Evolutionary conservation across 1,140 invertebrate genomes (phyloP).

Genomic region (Lasioglossum albipes): DNA sequence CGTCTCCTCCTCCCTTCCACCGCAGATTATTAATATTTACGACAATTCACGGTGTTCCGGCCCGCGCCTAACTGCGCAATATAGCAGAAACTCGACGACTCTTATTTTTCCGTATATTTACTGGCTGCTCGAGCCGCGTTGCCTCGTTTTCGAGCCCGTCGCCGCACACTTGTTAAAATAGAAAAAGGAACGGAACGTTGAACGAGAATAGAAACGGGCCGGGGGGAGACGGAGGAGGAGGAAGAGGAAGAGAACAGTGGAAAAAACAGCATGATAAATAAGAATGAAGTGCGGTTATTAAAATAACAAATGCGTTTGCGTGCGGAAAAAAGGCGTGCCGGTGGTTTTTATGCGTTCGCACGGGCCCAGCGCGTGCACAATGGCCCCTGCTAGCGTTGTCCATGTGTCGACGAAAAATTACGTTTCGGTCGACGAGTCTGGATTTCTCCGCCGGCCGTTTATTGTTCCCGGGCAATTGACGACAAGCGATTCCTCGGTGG

Average conservation of each 20-base stretch:
- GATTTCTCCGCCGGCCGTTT: too few relatives aligned
- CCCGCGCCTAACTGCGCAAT: slow-evolving; percentile 58
- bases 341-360: slow-evolving; percentile 6
- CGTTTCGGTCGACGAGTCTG: slow-evolving; percentile 1
- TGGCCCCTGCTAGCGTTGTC: background rate
- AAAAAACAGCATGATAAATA: slow-evolving; percentile 56
- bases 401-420: background rate
- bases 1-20: slow-evolving; percentile 26
- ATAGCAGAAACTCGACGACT: slow-evolving; percentile 63
- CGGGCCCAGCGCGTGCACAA: background rate
- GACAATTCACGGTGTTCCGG: slow-evolving; percentile 58
- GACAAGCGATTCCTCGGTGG: too few relatives aligned
- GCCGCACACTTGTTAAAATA: slow-evolving; percentile 26
- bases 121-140: slow-evolving; percentile 35
- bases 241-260: background rate
- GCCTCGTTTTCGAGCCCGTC: slow-evolving; percentile 48
- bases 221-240: background rate
- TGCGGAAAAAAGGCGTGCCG: background rate
- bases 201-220: background rate
- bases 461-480: too few relatives aligned
- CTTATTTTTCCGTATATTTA: slow-evolving; percentile 64
- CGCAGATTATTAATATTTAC: slow-evolving; percentile 65
- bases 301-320: slow-evolving; percentile 60
- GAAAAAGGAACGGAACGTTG: background rate
- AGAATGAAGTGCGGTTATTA: slow-evolving; percentile 55